Percentiles rank a stretch among this genome's conserved stretches.
These are phyloP conservation scores for Elephantulus edwardii DNA, from an alignment of 2,113 vertebrate species.

Conservation along the genomic window DNA sequence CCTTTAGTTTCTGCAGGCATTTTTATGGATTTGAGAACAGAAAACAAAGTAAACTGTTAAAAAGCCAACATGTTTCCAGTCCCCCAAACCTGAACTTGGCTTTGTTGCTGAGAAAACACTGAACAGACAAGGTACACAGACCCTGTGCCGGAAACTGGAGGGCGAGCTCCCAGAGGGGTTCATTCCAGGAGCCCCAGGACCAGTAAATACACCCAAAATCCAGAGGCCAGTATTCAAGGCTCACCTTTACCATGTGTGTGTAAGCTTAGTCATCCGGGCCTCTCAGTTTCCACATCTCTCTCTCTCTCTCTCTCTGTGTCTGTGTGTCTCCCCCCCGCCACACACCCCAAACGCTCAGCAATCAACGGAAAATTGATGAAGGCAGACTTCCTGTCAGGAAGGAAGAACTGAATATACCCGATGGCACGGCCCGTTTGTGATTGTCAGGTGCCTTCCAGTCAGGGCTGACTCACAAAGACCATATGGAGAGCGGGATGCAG, in stretches of 20 bases:
- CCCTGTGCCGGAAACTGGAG: not conserved
- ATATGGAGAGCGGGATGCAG: no score
- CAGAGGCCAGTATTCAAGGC: not conserved
- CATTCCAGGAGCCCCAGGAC: not conserved
- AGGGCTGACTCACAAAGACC: no score
- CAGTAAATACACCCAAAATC: not conserved
- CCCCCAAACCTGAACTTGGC: not conserved
- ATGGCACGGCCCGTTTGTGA: not conserved
- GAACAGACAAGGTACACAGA: not conserved
- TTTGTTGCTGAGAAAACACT: not conserved
- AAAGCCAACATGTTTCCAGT: not conserved
- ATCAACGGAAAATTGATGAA: not conserved
- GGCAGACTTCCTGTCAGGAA: not conserved
- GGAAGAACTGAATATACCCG: not conserved
- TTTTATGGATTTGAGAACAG: constrained; percentile 2
- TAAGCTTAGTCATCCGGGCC: not conserved
- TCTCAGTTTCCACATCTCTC: not conserved
- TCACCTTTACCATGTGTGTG: not conserved
- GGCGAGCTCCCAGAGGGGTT: not conserved
- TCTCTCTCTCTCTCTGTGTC: not conserved
- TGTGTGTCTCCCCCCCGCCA: no score
- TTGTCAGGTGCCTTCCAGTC: no score
- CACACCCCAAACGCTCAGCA: not conserved
- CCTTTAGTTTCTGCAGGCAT: not conserved
- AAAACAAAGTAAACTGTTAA: not conserved